A percentile compares a stretch with the other conserved stretches of the same genome.
Conservation (phyloP, 2,113 vertebrate species). For the Xenopus borealis region DNA sequence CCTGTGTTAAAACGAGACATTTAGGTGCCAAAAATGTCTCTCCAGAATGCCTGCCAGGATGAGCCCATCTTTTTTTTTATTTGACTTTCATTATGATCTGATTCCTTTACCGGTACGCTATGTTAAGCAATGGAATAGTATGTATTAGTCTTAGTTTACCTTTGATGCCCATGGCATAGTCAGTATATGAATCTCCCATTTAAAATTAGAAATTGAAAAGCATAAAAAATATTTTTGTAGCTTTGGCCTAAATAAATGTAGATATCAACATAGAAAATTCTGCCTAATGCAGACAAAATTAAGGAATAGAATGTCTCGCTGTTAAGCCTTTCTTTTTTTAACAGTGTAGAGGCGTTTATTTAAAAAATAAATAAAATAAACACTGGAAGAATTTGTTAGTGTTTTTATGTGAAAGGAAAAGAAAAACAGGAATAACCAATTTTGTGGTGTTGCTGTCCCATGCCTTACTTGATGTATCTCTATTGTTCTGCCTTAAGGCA, state of each 20-base stretch:
- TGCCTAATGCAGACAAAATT: conserved; percentile 24
- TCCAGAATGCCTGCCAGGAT: conserved; percentile 14
- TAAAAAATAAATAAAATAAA: conserved; percentile 67
- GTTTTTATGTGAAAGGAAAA: conserved; percentile 91
- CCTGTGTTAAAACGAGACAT: conserved; percentile 36
- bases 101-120: conserved; percentile 28
- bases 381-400: conserved; percentile 95
- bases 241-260: background rate
- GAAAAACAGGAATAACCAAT: conserved; percentile 74
- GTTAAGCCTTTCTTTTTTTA: conserved; percentile 15
- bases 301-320: conserved; percentile 26
- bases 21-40: conserved; percentile 11
- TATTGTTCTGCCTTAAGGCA: conserved; percentile 60
- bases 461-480: conserved; percentile 67
- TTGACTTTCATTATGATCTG: background rate
- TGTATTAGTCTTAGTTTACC: background rate
- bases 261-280: conserved; percentile 3
- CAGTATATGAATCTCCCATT: conserved; percentile 5
- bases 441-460: conserved; percentile 72
- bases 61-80: conserved; percentile 9
- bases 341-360: conserved; percentile 53
- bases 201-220: conserved; percentile 58
- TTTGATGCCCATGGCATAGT: background rate
- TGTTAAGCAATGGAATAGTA: background rate
- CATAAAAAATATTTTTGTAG: conserved; percentile 35